These are phyloP conservation scores for Dexiosoma caninum DNA, from an alignment of 2,888 invertebrate genomes.

Conservation along the genomic window DNA sequence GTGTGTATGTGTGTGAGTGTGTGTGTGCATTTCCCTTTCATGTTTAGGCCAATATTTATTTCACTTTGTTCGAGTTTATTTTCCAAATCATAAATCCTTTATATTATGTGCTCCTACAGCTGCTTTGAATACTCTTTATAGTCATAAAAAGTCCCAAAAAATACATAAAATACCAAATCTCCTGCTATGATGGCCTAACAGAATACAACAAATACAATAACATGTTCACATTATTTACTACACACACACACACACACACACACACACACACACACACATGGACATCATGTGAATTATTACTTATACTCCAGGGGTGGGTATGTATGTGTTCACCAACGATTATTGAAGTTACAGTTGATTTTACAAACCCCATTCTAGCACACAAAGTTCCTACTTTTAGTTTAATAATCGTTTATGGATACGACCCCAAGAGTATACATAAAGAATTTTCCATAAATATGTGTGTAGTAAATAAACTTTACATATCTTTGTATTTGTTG, in stretches of 20 bases:
- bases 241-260: background rate
- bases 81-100: constrained; percentile 57
- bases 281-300: constrained; percentile 15
- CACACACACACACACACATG: no score
- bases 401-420: constrained; percentile 10
- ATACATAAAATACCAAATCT: constrained; percentile 12
- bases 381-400: background rate
- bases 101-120: background rate
- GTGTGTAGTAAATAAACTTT: constrained; percentile 13
- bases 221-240: constrained; percentile 16
- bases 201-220: constrained; percentile 19
- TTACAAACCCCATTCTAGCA: background rate
- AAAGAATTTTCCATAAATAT: constrained; percentile 12
- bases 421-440: background rate
- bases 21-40: background rate
- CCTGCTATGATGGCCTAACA: constrained; percentile 31
- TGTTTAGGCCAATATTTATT: constrained; percentile 59
- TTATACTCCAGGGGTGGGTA: constrained; percentile 8
- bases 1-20: background rate
- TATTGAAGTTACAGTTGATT: background rate
- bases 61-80: constrained; percentile 51
- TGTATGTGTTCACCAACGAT: background rate
- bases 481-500: background rate
- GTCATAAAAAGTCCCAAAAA: constrained; percentile 18
- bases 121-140: constrained; percentile 17